Evolutionary conservation across 1,140 invertebrate genomes (phyloP), one percentile per base, ranked within the genome.

Genomic region (Aplysia californica): DNA sequence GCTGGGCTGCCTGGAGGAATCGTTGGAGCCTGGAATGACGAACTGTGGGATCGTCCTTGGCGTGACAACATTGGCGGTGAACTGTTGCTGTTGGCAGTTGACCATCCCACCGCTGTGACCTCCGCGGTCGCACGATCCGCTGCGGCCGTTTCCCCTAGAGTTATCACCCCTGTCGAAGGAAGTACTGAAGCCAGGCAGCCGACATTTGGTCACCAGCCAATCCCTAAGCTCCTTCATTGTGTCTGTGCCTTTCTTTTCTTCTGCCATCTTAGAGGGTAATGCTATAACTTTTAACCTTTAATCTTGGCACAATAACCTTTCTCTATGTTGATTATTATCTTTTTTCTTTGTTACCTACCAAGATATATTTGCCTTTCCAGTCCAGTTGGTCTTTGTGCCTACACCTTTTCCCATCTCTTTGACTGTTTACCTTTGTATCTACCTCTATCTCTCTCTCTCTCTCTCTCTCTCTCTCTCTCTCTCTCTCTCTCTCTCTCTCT

Each of bases 11-110:
- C 84, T 70, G 5, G 86, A 87, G 0, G 82, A 84, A 41, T 83
- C 83, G n/a, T 77, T 82, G 18, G 86, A 86, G 3, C 82, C 81
- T 0, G 86, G 86, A 64, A 87, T 87, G 20, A 87, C 81, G 79
- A 87, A 87, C 38, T 87, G 84, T 6, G 86, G 86, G 55, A 87
- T 87, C 20, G 71, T 84, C 31, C 80, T 70, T 21, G 86, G 86
- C 1, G 86, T 87, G 18, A 87, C 81, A 15, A 83, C 36, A 36
- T 79, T 75, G 29, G 76, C 33, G 38, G 56, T 61, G 38, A 33
- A 81, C 76, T 29, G 70, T 38, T 44, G 44, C 23, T 75, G 67
- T 20, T 33, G 64, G 18, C 58, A 31, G 36, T 10, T 18, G 3
- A 58, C 55, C 59, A 56, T 41, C 26, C 66, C 59, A 65, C 39